Percentiles rank a stretch among this genome's conserved stretches.
Conservation (phyloP, 2,888 invertebrate genomes). For the Sesia apiformis region DNA sequence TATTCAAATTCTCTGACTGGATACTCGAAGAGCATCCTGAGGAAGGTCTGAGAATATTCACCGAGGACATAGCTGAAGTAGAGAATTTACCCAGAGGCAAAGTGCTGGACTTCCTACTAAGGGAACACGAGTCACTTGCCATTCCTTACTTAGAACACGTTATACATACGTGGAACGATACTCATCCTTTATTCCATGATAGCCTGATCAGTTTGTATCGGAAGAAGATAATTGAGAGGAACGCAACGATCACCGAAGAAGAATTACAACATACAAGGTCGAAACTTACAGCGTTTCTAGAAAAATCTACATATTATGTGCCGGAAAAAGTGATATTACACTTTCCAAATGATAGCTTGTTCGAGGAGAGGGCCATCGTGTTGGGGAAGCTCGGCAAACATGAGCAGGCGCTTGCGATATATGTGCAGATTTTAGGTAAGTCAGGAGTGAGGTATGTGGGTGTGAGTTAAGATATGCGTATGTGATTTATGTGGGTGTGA, state of each 20-base stretch:
- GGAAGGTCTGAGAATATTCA: constrained; percentile 92
- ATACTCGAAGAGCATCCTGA: constrained; percentile 89
- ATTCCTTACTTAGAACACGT: constrained; percentile 97
- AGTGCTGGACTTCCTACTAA: constrained; percentile 90
- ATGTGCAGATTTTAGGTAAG: constrained; percentile 86
- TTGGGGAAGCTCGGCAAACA: constrained; percentile 92
- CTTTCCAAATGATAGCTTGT: constrained; percentile 88
- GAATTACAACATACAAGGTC: constrained; percentile 53
- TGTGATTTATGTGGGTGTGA: too few species aligned
- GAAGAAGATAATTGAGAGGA: constrained; percentile 77
- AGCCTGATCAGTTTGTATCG: constrained; percentile 91
- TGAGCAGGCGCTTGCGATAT: constrained; percentile 94
- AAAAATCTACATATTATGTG: constrained; percentile 86
- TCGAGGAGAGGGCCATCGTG: constrained; percentile 96
- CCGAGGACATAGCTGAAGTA: constrained; percentile 89
- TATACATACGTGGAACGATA: constrained; percentile 91
- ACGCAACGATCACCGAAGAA: constrained; percentile 42
- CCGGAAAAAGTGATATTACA: constrained; percentile 90
- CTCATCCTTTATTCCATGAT: constrained; percentile 90
- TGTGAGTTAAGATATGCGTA: too few species aligned
- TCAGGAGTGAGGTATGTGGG: background rate
- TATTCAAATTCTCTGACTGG: constrained; percentile 96
- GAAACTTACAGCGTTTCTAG: constrained; percentile 84
- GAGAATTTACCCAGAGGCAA: constrained; percentile 91
- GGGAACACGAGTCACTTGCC: constrained; percentile 85